Conservation (phyloP, 2,797 vertebrate species). For the Eremophila alpestris region DNA sequence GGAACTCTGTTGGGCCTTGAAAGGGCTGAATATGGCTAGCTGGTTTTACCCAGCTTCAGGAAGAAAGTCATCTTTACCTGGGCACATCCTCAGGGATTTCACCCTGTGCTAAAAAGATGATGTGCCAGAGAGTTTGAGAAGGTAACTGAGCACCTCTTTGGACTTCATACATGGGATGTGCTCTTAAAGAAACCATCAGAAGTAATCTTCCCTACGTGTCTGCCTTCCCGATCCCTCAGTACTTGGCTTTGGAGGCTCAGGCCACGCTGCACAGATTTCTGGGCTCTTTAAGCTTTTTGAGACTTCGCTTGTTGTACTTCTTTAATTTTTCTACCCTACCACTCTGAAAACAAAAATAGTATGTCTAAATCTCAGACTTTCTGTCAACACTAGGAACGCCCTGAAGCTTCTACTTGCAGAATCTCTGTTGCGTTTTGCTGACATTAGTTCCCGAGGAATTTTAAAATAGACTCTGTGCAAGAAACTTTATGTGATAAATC, state of each 20-base stretch:
- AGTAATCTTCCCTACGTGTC: background rate
- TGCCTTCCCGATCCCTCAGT: background rate
- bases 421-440: background rate
- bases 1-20: background rate
- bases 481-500: constrained; percentile 1
- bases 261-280: background rate
- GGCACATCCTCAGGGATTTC: background rate
- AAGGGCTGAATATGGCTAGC: background rate
- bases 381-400: background rate
- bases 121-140: background rate
- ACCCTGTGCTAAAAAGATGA: background rate
- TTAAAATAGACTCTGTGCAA: background rate
- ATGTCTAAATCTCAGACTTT: background rate
- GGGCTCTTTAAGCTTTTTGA: background rate
- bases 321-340: background rate
- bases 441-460: background rate
- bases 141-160: background rate
- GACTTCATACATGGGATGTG: background rate
- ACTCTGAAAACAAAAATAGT: background rate
- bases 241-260: background rate
- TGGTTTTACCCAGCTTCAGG: background rate
- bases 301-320: background rate
- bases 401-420: background rate
- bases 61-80: background rate
- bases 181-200: background rate